These are phyloP conservation scores for Diplolepis rosae DNA, from an alignment of 2,888 invertebrate species.

Conservation along the genomic window DNA sequence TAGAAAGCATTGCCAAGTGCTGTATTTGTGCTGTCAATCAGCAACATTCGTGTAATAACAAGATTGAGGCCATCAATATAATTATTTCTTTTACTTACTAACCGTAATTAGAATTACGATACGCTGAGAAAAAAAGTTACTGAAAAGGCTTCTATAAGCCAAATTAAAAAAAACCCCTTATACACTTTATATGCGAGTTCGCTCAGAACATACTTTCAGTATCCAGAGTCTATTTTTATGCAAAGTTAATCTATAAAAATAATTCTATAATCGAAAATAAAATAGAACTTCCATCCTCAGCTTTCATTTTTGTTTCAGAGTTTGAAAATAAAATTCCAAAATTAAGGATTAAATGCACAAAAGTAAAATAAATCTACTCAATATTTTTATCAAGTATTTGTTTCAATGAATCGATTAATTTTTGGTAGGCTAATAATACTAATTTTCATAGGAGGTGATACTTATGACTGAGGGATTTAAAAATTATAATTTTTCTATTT, in stretches of 20 bases:
- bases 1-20: slow-evolving; percentile 74
- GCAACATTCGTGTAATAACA: slow-evolving; percentile 69
- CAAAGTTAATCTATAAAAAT: slow-evolving; percentile 54
- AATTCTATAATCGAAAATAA: no score
- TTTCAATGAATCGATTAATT: no score
- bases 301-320: no score
- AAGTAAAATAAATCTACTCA: no score
- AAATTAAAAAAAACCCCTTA: background rate
- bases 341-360: no score
- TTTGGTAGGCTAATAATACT: no score
- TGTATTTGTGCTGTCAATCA: slow-evolving; percentile 74
- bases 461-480: no score
- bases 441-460: no score
- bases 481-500: no score
- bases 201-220: slow-evolving; percentile 32
- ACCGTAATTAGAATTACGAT: slow-evolving; percentile 52
- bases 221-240: slow-evolving; percentile 46
- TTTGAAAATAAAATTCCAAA: no score
- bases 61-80: slow-evolving; percentile 59
- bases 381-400: no score
- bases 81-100: slow-evolving; percentile 60
- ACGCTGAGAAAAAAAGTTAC: slow-evolving; percentile 23
- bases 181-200: background rate
- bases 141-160: slow-evolving; percentile 8
- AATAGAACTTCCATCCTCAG: no score